phyloP scores from a whole-genome alignment of 2,113 vertebrate species.

The Laticauda colubrina region DNA sequence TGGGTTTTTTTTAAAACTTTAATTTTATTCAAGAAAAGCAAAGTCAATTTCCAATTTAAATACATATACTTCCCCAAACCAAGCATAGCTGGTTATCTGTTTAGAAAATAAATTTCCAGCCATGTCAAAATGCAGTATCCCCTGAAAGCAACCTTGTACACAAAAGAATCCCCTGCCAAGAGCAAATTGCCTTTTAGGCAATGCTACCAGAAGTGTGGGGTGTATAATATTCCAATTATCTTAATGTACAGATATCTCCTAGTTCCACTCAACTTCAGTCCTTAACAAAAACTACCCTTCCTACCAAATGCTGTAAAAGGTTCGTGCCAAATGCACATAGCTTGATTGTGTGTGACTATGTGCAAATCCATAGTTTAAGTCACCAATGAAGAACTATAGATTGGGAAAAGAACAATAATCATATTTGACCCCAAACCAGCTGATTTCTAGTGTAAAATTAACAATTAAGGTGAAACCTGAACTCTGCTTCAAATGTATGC shows the following conservation, averaged over 20 bases:
- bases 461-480: not conserved
- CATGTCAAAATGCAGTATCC: not conserved
- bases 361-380: not conserved
- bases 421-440: not conserved
- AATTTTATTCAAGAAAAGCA: conserved; percentile 56
- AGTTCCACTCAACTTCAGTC: not conserved
- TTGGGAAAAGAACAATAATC: not conserved
- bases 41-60: not conserved
- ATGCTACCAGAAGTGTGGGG: not conserved
- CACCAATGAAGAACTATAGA: not conserved
- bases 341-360: not conserved
- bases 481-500: not conserved
- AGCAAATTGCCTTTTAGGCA: not conserved
- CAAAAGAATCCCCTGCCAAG: not conserved
- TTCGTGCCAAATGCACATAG: not conserved
- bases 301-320: not conserved
- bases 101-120: conserved; percentile 11
- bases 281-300: not conserved
- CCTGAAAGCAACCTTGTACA: accelerated
- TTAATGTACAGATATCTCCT: not conserved
- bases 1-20: conserved; percentile 6
- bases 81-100: not conserved
- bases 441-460: conserved; percentile 4
- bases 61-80: not conserved
- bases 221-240: not conserved